Percentiles rank a stretch among this genome's conserved stretches.
Evolutionary conservation across 2,113 vertebrate genomes (phyloP).

Genomic region (Holacanthus passer): DNA sequence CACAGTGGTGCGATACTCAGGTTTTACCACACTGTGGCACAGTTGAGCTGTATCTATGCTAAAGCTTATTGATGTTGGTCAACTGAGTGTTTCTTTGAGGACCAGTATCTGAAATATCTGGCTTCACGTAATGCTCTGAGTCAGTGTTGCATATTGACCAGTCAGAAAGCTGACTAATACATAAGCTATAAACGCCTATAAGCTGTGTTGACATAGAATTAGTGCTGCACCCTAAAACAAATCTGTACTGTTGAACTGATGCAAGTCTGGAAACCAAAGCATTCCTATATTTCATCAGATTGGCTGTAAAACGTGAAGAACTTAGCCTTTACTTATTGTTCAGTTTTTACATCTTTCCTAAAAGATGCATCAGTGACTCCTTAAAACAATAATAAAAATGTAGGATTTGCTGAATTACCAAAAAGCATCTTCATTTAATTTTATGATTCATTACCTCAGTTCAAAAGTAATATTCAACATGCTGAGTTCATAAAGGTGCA

Average conservation of each 20-base stretch:
- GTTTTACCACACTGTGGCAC: constrained; percentile 24
- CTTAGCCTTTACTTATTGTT: too few species aligned
- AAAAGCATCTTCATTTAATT: background rate
- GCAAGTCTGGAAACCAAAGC: background rate
- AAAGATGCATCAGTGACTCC: background rate
- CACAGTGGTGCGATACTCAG: background rate
- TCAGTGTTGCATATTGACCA: background rate
- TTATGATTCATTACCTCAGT: background rate
- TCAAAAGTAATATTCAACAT: background rate
- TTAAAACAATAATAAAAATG: background rate
- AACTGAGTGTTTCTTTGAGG: background rate
- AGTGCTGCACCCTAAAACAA: background rate
- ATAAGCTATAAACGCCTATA: too few species aligned
- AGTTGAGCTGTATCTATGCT: background rate
- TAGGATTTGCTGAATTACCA: background rate
- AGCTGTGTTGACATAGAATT: background rate
- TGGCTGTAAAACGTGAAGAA: too few species aligned
- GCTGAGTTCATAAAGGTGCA: too few species aligned
- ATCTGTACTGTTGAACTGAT: background rate
- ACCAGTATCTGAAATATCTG: background rate
- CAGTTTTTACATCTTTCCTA: too few species aligned
- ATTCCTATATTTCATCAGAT: background rate
- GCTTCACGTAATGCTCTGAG: background rate
- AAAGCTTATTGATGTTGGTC: background rate
- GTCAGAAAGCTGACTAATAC: background rate